Base-by-base conservation (phyloP, 2,888 invertebrate species). In the Machimus rusticus region DNA sequence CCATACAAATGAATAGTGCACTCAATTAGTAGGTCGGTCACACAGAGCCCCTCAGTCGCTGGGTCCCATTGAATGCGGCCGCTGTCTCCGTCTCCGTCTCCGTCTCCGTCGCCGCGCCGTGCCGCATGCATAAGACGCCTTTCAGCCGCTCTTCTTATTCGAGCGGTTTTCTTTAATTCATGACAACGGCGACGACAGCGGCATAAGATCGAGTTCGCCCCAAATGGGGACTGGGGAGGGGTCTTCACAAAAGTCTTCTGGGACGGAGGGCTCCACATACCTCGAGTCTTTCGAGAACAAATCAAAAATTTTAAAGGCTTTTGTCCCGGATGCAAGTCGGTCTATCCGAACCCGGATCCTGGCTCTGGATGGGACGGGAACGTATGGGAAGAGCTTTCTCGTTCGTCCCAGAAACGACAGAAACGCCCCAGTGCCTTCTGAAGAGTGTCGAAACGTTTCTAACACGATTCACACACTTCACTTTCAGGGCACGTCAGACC, bases 1-100 rank as follows among this genome's bases (percentile, higher is more conserved):
- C 34, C 46, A 51, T 51, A 79, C 79, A 43, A 78, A 79, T 79
- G 51, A 79, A 79, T 79, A 66, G 66, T 66, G 66, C 66, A 66
- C 66, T 66, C 66, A 66, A 66, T 66, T 66, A 66, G 66, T 66
- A 66, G 66, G 66, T 66, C 66, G 66, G 66, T 66, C 66, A 66
- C 66, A 66, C 66, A 66, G 66, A 66, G 66, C 66, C 19, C 66
- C 66, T 66, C 51, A n/a, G 51, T 51, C 51, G 51, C 66, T 57
- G 66, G 66, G 12, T 66, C 66, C 55, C 66, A 66, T 66, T 66
- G 66, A 66, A 66, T 66, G 66, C 19, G 66, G 66, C 19, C 66
- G 66, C 66, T 66, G 66, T 66, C 66, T 66, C 23, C 66, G 55
- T 55, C 8, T 6, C 55, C 55, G 55, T n/a, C n/a, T n/a, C 66